These are phyloP conservation scores for Oplegnathus fasciatus DNA, from an alignment of 2,113 vertebrate genomes.

Conservation along the genomic window DNA sequence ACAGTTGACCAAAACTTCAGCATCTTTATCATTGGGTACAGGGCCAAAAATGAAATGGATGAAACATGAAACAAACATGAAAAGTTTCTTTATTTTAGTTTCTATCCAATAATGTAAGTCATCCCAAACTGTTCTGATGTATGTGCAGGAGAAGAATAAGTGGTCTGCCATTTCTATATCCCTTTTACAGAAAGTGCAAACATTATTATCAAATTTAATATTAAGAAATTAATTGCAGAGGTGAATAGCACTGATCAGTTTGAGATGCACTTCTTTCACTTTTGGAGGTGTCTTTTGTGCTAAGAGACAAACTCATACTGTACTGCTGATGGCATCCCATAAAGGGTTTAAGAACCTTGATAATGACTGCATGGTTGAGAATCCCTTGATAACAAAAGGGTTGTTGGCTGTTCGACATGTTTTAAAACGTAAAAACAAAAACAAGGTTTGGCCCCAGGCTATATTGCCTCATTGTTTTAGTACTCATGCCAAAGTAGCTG, in stretches of 20 bases:
- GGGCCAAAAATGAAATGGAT: neutral
- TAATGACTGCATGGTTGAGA: neutral
- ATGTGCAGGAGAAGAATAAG: too few relatives aligned
- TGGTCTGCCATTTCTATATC: too few relatives aligned
- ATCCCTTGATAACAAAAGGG: neutral
- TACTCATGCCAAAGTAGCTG: neutral
- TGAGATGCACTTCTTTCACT: neutral
- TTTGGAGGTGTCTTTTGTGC: neutral
- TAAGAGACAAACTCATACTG: neutral
- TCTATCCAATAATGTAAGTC: too few relatives aligned
- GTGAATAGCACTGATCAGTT: neutral
- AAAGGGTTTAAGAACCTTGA: neutral
- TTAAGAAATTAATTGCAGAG: neutral
- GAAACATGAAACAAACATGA: too few relatives aligned
- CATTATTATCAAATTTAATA: too few relatives aligned
- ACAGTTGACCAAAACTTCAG: neutral
- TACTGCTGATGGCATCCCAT: neutral
- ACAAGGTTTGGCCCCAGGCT: neutral
- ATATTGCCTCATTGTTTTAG: neutral
- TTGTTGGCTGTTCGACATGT: neutral
- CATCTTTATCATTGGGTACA: neutral
- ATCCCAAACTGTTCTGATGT: too few relatives aligned
- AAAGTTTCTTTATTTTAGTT: too few relatives aligned
- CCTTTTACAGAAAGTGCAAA: too few relatives aligned
- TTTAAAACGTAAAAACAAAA: constrained; percentile 3